Evolutionary conservation across 2,113 vertebrate genomes (phyloP), one percentile per base, ranked within the genome.

Genomic region (Axis porcinus): DNA sequence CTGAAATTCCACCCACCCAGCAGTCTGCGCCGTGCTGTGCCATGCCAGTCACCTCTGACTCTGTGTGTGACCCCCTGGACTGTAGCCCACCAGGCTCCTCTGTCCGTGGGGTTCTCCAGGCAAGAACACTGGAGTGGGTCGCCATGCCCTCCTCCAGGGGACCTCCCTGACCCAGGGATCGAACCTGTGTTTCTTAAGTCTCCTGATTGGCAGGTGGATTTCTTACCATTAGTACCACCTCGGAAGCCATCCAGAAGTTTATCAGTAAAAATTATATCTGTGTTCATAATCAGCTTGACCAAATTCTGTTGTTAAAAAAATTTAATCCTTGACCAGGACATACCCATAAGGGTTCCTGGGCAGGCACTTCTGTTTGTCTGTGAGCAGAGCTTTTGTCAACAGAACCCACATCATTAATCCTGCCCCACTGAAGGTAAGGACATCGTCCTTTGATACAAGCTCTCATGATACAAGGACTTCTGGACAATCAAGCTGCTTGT

Each of bases 61-160:
- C 67, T 70, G 1, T 70, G 2, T 70, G 67, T 5, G 19, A 70
- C 67, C 17, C 19, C 0, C 0, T 23, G 11, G n/a, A 5, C 67
- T 40, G 8, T 74, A 40, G 67, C 10, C 36, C 0, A 0, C 36
- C 67, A 74, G 36, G 67, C 36, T 40, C 10, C 67, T 40, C 67
- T 74, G 19, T 74, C 70, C 36, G 13, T 43, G 36, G 36, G 11
- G 3, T 40, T 74, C 36, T 74, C 36, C 36, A 25, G 36, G 70
- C 36, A 74, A 43, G 36, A 74, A 43, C 16, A 74, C 70, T 13
- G 5, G 11, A 74, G 70, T 74, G 36, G 21, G 36, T 74, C 25
- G 11, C 36, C 1, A 43, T 74, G 19, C 70, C 36, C 36, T 74
- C 21, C 21, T 43, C 70, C 70, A 25, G 21, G 70, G 36, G 36